Conservation (phyloP, 2,797 vertebrate genomes). For the Neopelma chrysocephalum region DNA sequence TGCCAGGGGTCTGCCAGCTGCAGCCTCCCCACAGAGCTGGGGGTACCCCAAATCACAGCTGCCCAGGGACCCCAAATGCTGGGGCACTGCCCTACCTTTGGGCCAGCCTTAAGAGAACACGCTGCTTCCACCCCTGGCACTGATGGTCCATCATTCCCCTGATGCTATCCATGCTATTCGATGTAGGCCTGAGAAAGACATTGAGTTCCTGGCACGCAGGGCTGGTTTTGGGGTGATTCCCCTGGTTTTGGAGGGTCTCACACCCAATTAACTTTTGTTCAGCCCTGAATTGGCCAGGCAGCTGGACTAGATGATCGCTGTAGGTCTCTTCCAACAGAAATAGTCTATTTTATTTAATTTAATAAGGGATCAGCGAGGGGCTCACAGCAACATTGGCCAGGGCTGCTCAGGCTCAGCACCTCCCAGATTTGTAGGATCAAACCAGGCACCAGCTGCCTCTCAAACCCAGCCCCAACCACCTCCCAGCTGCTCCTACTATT, state of each 20-base stretch:
- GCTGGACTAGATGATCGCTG: neutral
- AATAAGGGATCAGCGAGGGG: neutral
- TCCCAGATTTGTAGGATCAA: constrained; percentile 4
- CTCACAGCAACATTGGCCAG: neutral
- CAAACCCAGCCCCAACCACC: neutral
- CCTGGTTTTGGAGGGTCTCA: neutral
- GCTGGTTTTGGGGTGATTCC: neutral
- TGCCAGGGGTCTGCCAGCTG: neutral
- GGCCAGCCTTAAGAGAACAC: neutral
- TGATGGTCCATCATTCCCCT: neutral
- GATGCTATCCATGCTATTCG: rapidly evolving
- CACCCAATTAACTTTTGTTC: neutral
- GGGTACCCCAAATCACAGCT: neutral
- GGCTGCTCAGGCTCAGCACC: constrained; percentile 31
- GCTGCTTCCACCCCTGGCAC: neutral
- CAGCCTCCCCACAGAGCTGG: neutral
- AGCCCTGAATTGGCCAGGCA: neutral
- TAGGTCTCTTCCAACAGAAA: neutral
- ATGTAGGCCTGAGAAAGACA: neutral
- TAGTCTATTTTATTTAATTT: neutral
- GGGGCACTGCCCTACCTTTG: neutral
- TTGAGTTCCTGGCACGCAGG: rapidly evolving
- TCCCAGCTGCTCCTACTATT: constrained; percentile 35
- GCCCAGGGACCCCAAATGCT: neutral
- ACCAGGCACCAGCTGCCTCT: constrained; percentile 43